Conservation (phyloP, 2,113 vertebrate species). For the Porphyrio hochstetteri region DNA sequence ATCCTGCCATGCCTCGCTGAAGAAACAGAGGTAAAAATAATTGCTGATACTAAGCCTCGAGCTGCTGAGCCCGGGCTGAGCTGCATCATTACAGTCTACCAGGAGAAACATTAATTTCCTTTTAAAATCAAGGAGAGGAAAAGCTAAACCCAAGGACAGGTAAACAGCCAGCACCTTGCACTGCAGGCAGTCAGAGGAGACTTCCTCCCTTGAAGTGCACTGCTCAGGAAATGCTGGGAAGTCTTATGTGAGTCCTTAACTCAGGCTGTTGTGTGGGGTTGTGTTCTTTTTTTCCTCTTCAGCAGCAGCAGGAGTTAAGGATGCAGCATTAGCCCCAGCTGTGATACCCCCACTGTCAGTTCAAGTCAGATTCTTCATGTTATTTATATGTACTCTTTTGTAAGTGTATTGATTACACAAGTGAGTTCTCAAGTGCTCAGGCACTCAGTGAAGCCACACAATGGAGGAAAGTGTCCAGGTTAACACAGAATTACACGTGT, state of each 20-base stretch:
- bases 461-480: not conserved
- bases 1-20: accelerated
- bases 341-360: not conserved
- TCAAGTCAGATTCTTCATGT: conserved; percentile 16
- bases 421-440: not conserved
- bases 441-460: not conserved
- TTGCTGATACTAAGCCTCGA: not conserved
- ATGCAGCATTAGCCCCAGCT: not conserved
- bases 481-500: not conserved
- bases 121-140: not conserved
- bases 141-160: not conserved
- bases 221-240: not conserved
- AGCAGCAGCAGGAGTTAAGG: conserved; percentile 8
- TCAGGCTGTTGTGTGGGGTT: not conserved
- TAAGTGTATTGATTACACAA: not conserved
- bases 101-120: not conserved
- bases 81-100: not conserved
- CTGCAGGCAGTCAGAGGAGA: not conserved
- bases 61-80: not conserved
- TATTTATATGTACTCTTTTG: conserved; percentile 36
- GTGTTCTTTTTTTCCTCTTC: not conserved
- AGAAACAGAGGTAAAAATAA: not conserved
- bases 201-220: not conserved
- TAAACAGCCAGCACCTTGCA: not conserved
- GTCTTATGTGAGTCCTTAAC: not conserved